phyloP scores from a whole-genome alignment of 2,113 vertebrate genomes.

The Bufo gargarizans region DNA sequence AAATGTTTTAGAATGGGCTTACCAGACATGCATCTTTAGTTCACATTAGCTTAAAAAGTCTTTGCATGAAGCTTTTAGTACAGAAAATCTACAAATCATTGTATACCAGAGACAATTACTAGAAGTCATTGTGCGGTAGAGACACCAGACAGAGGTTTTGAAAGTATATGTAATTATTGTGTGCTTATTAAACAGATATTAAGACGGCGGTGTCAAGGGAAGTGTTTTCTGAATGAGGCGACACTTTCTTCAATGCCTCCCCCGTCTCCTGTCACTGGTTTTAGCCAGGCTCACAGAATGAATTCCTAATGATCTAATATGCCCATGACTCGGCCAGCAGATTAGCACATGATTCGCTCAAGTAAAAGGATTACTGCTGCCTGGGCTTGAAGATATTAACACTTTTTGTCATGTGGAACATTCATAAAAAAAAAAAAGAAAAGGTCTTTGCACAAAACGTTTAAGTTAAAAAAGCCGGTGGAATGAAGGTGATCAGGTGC shows the following conservation, averaged over 20 bases:
- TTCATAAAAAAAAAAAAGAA: constrained; percentile 51
- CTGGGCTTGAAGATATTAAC: constrained; percentile 75
- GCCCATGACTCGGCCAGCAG: constrained; percentile 72
- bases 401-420: constrained; percentile 67
- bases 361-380: constrained; percentile 74
- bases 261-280: constrained; percentile 66
- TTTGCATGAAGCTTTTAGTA: neutral
- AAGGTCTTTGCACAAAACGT: constrained; percentile 25
- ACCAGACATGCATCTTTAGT: neutral
- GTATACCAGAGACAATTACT: neutral
- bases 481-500: constrained; percentile 10
- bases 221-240: constrained; percentile 30
- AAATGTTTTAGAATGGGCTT: neutral
- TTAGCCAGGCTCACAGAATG: constrained; percentile 70
- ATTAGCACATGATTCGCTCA: constrained; percentile 76
- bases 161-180: constrained; percentile 9
- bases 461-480: constrained; percentile 7
- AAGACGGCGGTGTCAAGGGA: neutral
- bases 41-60: neutral
- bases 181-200: constrained; percentile 42
- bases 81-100: neutral
- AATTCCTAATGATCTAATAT: constrained; percentile 74
- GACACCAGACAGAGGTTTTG: constrained; percentile 1
- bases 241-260: constrained; percentile 47
- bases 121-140: neutral